Evolutionary conservation across 2,797 vertebrate species (phyloP).

Genomic region (Pterois miles): DNA sequence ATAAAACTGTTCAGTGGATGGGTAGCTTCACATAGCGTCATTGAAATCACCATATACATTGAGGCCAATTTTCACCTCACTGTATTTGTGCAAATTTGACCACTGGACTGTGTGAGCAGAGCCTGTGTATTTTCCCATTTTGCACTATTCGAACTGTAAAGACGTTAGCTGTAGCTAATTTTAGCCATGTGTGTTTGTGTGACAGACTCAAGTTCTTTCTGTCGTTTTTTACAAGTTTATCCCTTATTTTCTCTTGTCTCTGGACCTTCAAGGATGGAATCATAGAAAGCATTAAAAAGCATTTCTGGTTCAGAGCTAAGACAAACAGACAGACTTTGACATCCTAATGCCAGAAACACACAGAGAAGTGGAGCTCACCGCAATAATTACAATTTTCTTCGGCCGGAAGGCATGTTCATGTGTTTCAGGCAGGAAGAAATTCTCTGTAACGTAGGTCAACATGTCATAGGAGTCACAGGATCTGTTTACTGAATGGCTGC

Average conservation of each 20-base stretch:
- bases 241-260: not conserved
- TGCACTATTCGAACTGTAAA: not conserved
- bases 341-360: not conserved
- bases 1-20: not conserved
- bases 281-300: not conserved
- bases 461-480: not conserved
- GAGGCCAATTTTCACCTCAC: not conserved
- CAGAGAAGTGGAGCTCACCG: accelerated
- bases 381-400: accelerated
- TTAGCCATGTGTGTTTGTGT: not conserved
- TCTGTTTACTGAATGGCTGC: not conserved
- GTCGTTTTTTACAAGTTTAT: not conserved
- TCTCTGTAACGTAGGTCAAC: not conserved
- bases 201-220: not conserved
- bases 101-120: not conserved
- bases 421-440: not conserved
- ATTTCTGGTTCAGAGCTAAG: not conserved
- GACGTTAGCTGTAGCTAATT: not conserved
- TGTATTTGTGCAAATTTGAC: not conserved
- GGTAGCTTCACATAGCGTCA: not conserved
- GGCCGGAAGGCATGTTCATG: not conserved
- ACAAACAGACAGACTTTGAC: not conserved
- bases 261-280: not conserved
- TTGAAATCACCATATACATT: not conserved
- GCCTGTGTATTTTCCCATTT: not conserved